Evolutionary conservation across 1,140 invertebrate species (phyloP), one percentile per base, ranked within the genome.

Genomic region (Pachyrhynchus sulphureomaculatus): DNA sequence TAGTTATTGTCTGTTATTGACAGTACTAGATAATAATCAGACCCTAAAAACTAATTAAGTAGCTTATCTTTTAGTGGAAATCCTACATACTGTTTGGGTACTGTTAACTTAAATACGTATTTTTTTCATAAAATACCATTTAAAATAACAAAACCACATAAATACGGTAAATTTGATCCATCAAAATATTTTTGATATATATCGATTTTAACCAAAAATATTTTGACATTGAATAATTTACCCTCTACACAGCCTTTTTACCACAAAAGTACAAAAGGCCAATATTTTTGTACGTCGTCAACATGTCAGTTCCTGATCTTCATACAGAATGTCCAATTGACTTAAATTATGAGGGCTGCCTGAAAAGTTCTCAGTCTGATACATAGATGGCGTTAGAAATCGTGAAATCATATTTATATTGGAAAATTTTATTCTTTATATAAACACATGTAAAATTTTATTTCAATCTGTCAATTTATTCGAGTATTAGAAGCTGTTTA

Each of bases 1-100:
- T 52, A 66, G 42, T 68, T 69, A 71, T 68, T 71, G 65, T 71
- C 67, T 64, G 48, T 20, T 65, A 64, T 58, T 61, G 64, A 66
- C 54, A 61, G 34, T 64, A 63, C 23, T 63, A 42, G 34, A 48
- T 61, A 62, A 23, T 26, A 62, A 23, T 26, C 26, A 51, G 33
- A 42, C 49, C 58, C 51, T 53, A 61, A 57, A 62, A 37, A 39
- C 61, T 70, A 67, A 48, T 71, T 71, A 71, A 71, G 69, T 71
- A 71, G 52, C 67, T 64, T 44, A 49, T 48, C 37, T 29, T 57
- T 49, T 57, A 65, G 18, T 15, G 6, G 20, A 26, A 54, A n/a
- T 54, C 23, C 12, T 26, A 21, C 39, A 0, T n/a, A 18, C 26
- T 52, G 12, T 34, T 37, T 33, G 56, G 53, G 32, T 24, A 56